These are phyloP conservation scores for Lycopodina hypogea DNA, from an alignment of 37 sponge, comb jelly and placozoan species.

Conservation along the genomic window DNA sequence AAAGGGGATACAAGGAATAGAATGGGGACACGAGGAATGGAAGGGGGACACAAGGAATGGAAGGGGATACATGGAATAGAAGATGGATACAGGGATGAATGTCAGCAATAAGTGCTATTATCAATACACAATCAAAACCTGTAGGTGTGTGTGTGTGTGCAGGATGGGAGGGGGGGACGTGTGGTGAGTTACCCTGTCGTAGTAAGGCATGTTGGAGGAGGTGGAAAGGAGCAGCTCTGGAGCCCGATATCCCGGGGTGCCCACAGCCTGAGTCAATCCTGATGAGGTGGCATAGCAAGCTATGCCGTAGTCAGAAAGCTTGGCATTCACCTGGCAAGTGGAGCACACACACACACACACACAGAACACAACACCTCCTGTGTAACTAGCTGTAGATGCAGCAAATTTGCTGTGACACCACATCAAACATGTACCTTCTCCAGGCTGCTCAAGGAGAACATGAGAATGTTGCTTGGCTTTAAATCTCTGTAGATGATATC, in stretches of 20 bases:
- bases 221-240: conserved; percentile 66
- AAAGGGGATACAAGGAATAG: too few species aligned
- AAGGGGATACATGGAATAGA: too few species aligned
- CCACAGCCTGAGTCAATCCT: conserved; percentile 61
- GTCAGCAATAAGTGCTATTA: too few species aligned
- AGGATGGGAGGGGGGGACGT: too few species aligned
- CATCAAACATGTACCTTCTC: conserved; percentile 50
- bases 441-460: conserved; percentile 51
- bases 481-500: conserved; percentile 73
- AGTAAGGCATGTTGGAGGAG: conserved; percentile 47
- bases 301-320: conserved; percentile 86
- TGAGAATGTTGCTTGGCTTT: conserved; percentile 70
- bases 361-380: background rate
- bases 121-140: too few species aligned
- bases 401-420: too few species aligned
- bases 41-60: too few species aligned
- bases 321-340: conserved; percentile 61
- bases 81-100: too few species aligned
- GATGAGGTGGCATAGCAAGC: conserved; percentile 66
- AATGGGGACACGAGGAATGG: too few species aligned
- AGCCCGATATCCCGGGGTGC: conserved; percentile 81
- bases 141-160: too few species aligned
- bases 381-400: too few species aligned
- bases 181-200: conserved; percentile 66
- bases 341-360: background rate